Base-by-base conservation (phyloP, 1,140 invertebrate species). In the Scaptomyza montana region DNA sequence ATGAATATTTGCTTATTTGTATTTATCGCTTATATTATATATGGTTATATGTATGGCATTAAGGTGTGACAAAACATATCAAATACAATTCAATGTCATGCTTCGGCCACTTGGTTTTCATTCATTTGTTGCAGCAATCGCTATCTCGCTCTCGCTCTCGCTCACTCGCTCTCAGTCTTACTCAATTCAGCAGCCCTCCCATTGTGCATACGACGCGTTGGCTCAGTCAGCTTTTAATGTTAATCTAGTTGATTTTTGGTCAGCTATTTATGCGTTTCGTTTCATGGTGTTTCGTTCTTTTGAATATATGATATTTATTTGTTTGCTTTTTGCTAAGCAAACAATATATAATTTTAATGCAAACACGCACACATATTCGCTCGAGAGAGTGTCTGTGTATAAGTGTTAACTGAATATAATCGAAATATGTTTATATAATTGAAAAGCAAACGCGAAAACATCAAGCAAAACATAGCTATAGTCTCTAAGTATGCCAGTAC, bases 371-470 rank as follows among this genome's bases (percentile, higher is more conserved):
- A 33, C 55, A 49, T 25, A 49, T 62, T 25, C 21, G 21, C 21
- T 25, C 21, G 50, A 8, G 36, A 30, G 60, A 43, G 55, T 41
- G 13, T 60, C 41, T 47, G 41, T 54, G 33, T 50, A 19, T 62
- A 49, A 63, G 60, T 63, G 71, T 82, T 84, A 78, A 73, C 78
- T 78, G 78, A 82, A 87, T 78, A 82, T 76, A 87, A 86, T 87
- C 82, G 69, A 82, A 86, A 87, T 87, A 82, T 86, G 82, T 86
- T 86, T 86, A 86, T 86, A 82, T 86, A 87, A 86, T 86, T 86
- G 82, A 86, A 85, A 85, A 77, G 77, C 80, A 84, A 84, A 85
- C 73, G 77, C 78, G 82, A 86, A 86, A 86, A 73, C 84, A 87
- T 76, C 77, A 69, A 85, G 77, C 80, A 68, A 65, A 77, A 65